phyloP scores from a whole-genome alignment of 2,797 vertebrate genomes.

The Leptodactylus fallax region DNA sequence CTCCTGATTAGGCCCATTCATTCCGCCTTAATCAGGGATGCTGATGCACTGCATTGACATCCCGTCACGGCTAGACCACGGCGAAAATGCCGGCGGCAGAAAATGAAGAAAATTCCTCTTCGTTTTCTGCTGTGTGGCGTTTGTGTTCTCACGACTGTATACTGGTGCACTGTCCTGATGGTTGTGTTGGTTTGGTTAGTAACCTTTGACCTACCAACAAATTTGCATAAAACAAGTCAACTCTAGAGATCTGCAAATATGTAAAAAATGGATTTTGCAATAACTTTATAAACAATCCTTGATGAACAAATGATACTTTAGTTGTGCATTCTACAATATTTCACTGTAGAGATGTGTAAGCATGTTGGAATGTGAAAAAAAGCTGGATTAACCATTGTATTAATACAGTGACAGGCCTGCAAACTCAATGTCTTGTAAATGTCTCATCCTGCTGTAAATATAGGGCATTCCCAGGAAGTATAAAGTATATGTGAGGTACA shows the following conservation, averaged over 20 bases:
- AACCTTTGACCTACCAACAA: no score
- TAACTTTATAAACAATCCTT: not conserved
- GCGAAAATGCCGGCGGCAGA: no score
- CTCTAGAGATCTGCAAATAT: conserved; percentile 25
- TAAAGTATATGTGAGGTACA: not conserved
- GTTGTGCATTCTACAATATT: not conserved
- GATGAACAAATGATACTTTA: not conserved
- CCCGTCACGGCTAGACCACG: no score
- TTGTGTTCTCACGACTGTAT: no score
- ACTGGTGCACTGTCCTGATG: no score
- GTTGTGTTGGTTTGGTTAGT: no score
- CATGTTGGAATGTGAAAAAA: conserved; percentile 12
- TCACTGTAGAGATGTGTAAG: conserved; percentile 2
- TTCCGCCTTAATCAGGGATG: no score
- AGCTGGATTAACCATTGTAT: conserved; percentile 13
- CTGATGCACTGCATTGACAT: no score
- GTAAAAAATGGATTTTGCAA: not conserved
- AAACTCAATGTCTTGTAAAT: conserved; percentile 14
- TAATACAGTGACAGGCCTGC: no score
- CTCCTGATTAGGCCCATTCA: no score
- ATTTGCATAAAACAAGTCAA: not conserved
- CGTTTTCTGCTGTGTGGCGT: no score
- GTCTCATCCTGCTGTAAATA: conserved; percentile 30
- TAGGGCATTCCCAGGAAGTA: not conserved
- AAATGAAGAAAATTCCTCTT: no score